Evolutionary conservation across 2,888 invertebrate genomes (phyloP), one percentile per base, ranked within the genome.

Genomic region (Rhingia rostrata): DNA sequence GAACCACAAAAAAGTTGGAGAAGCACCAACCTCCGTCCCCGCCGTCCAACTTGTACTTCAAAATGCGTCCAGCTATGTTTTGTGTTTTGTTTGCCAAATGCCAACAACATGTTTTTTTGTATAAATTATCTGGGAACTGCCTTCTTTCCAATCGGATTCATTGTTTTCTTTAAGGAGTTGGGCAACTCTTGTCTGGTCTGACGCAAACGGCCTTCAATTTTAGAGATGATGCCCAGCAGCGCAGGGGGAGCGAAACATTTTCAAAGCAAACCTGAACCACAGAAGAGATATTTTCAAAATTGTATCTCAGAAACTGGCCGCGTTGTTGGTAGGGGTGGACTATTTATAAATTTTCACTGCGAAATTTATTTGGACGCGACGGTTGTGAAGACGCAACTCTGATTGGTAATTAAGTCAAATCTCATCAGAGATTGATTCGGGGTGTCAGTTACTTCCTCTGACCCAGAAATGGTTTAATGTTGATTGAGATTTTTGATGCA

Each of bases 381-480:
- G 43, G 14, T 45, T 41, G 45, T 30, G 49, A 43, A 9, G 22
- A 64, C 49, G 2, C 66, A 72, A 66, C 72, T 82, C 61, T 43
- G 67, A 47, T 73, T 61, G 56, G 66, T 77, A 82, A 82, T 82
- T 83, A 63, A 83, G 78, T 82, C 72, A 77, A 82, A 61, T 69
- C 60, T 70, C 75, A 60, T 72, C 78, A 78, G 67, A 73, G 72
- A 32, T 61, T 53, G 43, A 66, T 39, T 30, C 63, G 10, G 47
- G 10, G 47, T 72, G 37, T 58, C 70, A 53, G 45, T 22, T 9
- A 9, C 47, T 66, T 79, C 66, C 61, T 60, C 14, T 39, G 63
- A 64, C 22, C 72, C 47, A 32, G 51, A 66, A 66, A 60, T 22
- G 41, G n/a, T n/a, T 58, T 43, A 10, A 37, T 56, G 60, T 12